Evolutionary conservation across 1,140 invertebrate genomes (phyloP), one percentile per base, ranked within the genome.

Genomic region (Drosophila willistoni): DNA sequence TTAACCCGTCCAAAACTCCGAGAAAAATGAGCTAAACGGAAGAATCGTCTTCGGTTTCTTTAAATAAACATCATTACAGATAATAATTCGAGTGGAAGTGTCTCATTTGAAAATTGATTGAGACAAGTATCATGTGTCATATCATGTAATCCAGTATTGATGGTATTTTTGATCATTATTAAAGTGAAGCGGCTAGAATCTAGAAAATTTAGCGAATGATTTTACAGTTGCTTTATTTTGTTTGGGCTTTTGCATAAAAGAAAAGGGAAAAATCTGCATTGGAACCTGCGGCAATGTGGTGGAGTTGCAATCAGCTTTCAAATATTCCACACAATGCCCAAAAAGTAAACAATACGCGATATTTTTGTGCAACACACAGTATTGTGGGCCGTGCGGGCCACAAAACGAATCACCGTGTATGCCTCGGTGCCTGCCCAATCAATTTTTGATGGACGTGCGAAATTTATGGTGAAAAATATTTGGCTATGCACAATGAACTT

Each of bases 391-490:
- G 12, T 39, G 36, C 44, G 19, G 10, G 36, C 36, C 36, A 39
- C 36, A 39, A 12, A 39, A 13, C n/a, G 7, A 47, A 47, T 47
- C 7, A 13, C n/a, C 29, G 56, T 55, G 54, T 71, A 80, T 44
- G 77, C 79, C 64, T 36, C 72, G 73, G 57, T 82, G 84, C 71
- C 57, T 82, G 84, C 64, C 57, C 84, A 89, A 89, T 89, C 80
- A 89, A 89, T 89, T 89, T 84, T 89, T 89, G 84, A 89, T 89
- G 85, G 84, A 84, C 84, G 84, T 89, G 84, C 84, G 84, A 89
- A 89, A 89, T 89, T 89, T 89, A 89, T 89, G 84, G 84, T 79
- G 77, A 84, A 89, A 86, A 80, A 89, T 89, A 89, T 89, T 89
- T 89, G 82, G 77, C 80, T 89, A 89, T 89, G 80, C 84, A 89